Conservation (phyloP, 1,140 invertebrate species). For the Caerostris darwini region DNA sequence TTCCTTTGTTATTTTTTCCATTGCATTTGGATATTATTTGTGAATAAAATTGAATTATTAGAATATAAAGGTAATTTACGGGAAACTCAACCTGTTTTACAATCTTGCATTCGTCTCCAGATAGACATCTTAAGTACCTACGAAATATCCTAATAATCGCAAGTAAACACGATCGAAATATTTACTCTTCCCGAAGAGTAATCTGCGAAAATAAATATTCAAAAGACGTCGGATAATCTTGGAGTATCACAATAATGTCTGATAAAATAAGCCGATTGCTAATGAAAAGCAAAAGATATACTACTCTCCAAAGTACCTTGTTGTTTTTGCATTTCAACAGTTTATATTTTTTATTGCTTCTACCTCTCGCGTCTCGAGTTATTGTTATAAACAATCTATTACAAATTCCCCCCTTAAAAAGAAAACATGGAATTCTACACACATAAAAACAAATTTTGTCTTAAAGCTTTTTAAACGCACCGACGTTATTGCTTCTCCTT, state of each 20-base stretch:
- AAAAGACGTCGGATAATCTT: background rate
- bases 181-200: background rate
- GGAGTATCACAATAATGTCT: background rate
- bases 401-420: background rate
- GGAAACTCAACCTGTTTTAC: too few species aligned
- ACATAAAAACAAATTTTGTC: slow-evolving; percentile 1
- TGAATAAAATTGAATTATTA: too few species aligned
- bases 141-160: too few species aligned
- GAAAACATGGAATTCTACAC: background rate
- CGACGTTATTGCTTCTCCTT: background rate
- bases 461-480: slow-evolving; percentile 11
- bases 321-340: background rate
- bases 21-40: too few species aligned
- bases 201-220: background rate
- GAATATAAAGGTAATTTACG: too few species aligned
- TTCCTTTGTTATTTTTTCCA: too few species aligned
- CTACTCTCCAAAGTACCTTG: background rate
- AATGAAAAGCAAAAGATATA: background rate
- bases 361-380: background rate
- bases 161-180: background rate
- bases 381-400: slow-evolving; percentile 37
- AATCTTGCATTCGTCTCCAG: too few species aligned
- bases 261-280: background rate
- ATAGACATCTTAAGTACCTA: too few species aligned
- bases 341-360: background rate